Base-by-base conservation (phyloP, 2,797 vertebrate genomes). In the Gadopsis marmoratus region DNA sequence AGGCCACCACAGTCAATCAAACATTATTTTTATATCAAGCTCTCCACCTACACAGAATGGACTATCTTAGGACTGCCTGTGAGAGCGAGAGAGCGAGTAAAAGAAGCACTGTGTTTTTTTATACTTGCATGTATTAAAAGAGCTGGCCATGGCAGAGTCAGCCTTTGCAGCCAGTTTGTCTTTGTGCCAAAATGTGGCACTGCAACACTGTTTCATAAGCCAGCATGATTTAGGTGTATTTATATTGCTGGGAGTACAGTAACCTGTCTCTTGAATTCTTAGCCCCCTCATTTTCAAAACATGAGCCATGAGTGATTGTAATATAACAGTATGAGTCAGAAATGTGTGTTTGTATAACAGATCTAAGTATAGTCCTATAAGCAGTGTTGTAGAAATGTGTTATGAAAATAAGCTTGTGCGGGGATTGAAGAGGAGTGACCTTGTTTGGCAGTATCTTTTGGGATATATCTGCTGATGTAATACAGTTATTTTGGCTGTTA, bases 1-100 rank as follows among this genome's bases (percentile, higher is more conserved):
- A 88, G 92, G 90, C 85, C 88, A 89, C 76, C 60, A 43, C 89
- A 89, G 91, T 92, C 92, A 92, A 86, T 92, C 87, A 90, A 84
- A 74, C 75, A 63, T 79, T 79, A 54, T 84, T 88, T 77, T 85
- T 85, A 82, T 85, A 88, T 84, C 82, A 78, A 74, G 81, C 80
- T 77, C 48, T 71, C 83, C 80, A 82, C 86, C 85, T 74, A 79
- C 82, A 79, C 74, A 75, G 47, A 77, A 48, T 68, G 26, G 37
- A 74, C 76, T 80, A 63, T 83, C 60, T 76, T 51, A 10, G 48
- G 47, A 66, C 74, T 62, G 76, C 69, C 63, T 80, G 81, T 60
- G 66, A 33, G 37, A 47, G 45, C 23, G 45, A 39, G 29, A 55
- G 39, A 41, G 39, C 12, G 39, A 13, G 26, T 33, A 19, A 37